phyloP scores from a whole-genome alignment of 2,113 vertebrate genomes.

The Macheiramphus alcinus region DNA sequence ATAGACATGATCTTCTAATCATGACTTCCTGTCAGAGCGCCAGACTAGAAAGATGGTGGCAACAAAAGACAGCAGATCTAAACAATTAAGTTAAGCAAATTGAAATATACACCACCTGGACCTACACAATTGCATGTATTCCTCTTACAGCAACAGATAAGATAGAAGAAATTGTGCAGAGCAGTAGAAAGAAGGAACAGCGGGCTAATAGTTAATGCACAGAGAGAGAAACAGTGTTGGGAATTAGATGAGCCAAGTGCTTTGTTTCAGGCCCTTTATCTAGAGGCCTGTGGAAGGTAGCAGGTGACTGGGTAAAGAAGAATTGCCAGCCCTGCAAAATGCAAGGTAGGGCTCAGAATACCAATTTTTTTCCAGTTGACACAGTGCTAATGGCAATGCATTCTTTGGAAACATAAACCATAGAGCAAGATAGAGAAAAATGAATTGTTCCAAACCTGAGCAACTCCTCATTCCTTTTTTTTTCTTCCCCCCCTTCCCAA shows the following conservation, averaged over 20 bases:
- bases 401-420: not conserved
- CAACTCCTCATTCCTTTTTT: not conserved
- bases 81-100: not conserved
- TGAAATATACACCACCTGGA: not conserved
- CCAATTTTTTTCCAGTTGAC: not conserved
- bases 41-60: not conserved
- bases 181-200: not conserved
- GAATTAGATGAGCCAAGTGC: not conserved
- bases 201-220: not conserved
- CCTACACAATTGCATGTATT: not conserved
- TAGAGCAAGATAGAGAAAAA: not conserved
- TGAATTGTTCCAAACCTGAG: not conserved
- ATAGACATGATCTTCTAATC: not conserved
- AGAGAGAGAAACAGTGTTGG: not conserved
- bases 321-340: not conserved
- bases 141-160: not conserved
- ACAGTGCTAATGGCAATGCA: not conserved
- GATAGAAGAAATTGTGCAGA: not conserved
- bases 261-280: not conserved
- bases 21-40: not conserved
- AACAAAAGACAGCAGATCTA: not conserved
- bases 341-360: not conserved
- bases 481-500: rapidly evolving
- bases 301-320: not conserved
- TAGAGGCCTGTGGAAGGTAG: not conserved